Base-by-base conservation (phyloP, 1,140 invertebrate genomes). In the Lordiphosa clarofinis region DNA sequence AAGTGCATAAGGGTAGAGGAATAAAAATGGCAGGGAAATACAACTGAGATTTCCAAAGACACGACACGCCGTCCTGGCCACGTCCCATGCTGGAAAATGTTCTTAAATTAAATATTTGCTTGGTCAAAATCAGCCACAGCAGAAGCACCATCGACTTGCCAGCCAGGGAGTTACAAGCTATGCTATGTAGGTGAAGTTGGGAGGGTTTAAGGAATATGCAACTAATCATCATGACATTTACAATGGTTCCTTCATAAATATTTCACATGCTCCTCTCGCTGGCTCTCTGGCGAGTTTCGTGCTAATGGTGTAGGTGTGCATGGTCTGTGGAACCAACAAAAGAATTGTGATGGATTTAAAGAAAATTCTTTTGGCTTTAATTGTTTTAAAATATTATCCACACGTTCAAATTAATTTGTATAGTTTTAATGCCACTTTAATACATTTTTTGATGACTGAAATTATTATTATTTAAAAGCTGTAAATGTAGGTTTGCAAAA, bases 31-130 rank as follows among this genome's bases (percentile, higher is more conserved):
- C 13, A 19, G 44, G 55, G 55, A 73, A 31, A 71, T 81, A 56
- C 75, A 81, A 81, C 75, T 81, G 75, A 81, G 75, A 79, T 79
- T 79, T 81, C 57, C 61, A 67, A 56, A 74, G 70, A 81, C 75
- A 59, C 46, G 65, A 61, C 66, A 56, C 38, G 56, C 48, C 49
- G 36, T 12, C 64, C 52, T 48, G 63, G 47, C 28, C 64, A 24
- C 43, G 64, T 64, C 67, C 67, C 67, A 67, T 39, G 64, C 63
- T 67, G 52, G 63, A 59, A 73, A 70, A 79, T 79, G 66, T 73
- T 62, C 70, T 62, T 56, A 81, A 79, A 79, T 79, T 79, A 79
- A 79, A 79, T 79, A 79, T 79, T 79, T 79, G 75, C 75, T 56
- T 46, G 75, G 70, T 71, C 61, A 63, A 74, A 79, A 81, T 60